Conservation (phyloP, 1,140 invertebrate genomes). For the Pogonus chalceus region DNA sequence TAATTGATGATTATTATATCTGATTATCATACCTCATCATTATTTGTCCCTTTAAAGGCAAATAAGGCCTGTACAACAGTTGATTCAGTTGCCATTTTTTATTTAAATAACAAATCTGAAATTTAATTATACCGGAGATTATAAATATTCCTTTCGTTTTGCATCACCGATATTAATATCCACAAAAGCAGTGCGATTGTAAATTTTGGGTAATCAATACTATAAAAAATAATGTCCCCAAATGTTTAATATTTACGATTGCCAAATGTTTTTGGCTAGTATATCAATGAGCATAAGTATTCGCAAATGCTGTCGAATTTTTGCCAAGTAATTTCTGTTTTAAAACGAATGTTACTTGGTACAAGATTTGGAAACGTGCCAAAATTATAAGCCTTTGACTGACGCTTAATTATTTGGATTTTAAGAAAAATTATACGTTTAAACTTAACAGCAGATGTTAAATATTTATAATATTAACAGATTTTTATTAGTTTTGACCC, state of each 20-base stretch:
- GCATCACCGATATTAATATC: constrained; percentile 7
- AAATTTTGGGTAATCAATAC: constrained; percentile 1
- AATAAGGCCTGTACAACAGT: constrained; percentile 80
- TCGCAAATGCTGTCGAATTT: constrained; percentile 34
- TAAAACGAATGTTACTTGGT: no score
- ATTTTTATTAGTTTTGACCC: no score
- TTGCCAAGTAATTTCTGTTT: constrained; percentile 24
- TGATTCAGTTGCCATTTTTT: constrained; percentile 48
- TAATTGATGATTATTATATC: background rate
- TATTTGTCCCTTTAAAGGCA: constrained; percentile 90
- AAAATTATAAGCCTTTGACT: background rate
- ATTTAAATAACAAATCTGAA: constrained; percentile 11
- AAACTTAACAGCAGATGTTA: no score
- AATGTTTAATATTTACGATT: no score
- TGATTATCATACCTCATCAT: constrained; percentile 74
- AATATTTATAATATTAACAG: no score
- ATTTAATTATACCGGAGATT: background rate
- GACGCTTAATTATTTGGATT: background rate
- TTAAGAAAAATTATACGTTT: no score
- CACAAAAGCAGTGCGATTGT: background rate
- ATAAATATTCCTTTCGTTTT: constrained; percentile 12
- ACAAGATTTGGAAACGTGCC: background rate
- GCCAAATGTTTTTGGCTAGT: constrained; percentile 23
- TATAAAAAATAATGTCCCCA: no score
- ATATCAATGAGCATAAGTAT: constrained; percentile 22